Percentiles rank a stretch among this genome's conserved stretches.
These are phyloP conservation scores for Oeneis ivallda DNA, from an alignment of 2,888 invertebrate species.

Conservation along the genomic window DNA sequence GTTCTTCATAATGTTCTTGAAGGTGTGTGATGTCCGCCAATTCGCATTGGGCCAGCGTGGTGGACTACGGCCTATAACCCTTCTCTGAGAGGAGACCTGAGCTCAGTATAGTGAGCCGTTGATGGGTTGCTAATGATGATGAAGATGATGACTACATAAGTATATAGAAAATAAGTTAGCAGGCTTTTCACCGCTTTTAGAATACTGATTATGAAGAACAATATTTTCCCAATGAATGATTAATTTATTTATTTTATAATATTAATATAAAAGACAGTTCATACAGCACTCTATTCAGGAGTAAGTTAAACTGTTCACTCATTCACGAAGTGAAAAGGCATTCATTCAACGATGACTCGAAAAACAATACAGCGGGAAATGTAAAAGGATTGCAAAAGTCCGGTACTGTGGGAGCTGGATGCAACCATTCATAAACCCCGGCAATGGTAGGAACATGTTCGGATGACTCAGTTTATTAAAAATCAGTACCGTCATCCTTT, in stretches of 20 bases:
- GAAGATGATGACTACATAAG: no score
- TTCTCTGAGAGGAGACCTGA: no score
- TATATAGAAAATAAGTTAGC: not conserved
- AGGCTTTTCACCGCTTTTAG: not conserved
- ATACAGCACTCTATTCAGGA: constrained; percentile 11
- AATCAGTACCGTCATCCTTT: constrained; percentile 45
- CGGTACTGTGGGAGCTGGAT: constrained; percentile 43
- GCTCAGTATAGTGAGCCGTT: no score
- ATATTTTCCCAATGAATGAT: not conserved
- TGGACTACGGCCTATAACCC: no score
- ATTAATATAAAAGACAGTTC: not conserved
- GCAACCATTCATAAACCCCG: constrained; percentile 44
- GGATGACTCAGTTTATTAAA: constrained; percentile 49
- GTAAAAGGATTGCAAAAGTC: constrained; percentile 45
- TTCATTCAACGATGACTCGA: constrained; percentile 37
- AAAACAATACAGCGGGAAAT: constrained; percentile 41
- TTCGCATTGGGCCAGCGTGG: no score
- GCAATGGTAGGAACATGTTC: constrained; percentile 41
- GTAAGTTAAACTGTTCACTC: constrained; percentile 34
- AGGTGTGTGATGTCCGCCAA: no score
- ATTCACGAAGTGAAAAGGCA: constrained; percentile 39
- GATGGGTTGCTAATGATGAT: no score
- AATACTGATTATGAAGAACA: not conserved
- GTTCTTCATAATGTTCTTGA: no score
- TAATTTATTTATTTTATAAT: not conserved